Conservation (phyloP, 2,888 invertebrate species). For the Phengaris alcon region DNA sequence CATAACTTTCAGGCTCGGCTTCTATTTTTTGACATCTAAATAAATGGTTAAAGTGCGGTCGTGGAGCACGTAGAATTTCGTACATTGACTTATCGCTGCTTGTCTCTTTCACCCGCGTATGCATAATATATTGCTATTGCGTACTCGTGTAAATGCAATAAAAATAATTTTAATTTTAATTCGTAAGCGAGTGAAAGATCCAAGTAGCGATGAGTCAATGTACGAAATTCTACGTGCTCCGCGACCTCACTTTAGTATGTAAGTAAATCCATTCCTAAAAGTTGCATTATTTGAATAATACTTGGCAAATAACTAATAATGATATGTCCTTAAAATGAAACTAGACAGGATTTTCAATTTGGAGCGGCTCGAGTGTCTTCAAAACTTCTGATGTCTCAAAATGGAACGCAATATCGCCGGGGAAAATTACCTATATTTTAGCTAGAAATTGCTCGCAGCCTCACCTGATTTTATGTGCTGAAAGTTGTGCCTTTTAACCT, state of each 20-base stretch:
- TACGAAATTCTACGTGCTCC: no score
- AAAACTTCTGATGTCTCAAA: constrained; percentile 4
- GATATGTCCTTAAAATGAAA: constrained; percentile 16
- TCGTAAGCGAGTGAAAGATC: no score
- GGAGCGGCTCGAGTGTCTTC: not conserved
- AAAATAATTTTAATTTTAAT: no score
- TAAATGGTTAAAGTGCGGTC: no score
- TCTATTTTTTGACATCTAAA: no score
- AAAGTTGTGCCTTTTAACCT: not conserved
- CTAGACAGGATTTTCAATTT: constrained; percentile 12
- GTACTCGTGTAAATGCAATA: no score
- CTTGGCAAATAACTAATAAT: not conserved
- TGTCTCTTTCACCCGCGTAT: no score
- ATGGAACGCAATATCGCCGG: constrained; percentile 6
- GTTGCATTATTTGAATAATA: not conserved
- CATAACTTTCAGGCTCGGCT: no score
- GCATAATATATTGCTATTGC: no score
- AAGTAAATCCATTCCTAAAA: not conserved
- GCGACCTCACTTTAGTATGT: not conserved
- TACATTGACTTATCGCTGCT: no score
- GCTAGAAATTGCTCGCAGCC: not conserved
- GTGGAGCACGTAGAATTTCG: no score
- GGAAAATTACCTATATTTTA: not conserved
- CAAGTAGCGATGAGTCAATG: no score
- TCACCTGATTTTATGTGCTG: not conserved